Evolutionary conservation across 2,888 invertebrate genomes (phyloP), one percentile per base, ranked within the genome.

Genomic region (Epinotia demarniana): DNA sequence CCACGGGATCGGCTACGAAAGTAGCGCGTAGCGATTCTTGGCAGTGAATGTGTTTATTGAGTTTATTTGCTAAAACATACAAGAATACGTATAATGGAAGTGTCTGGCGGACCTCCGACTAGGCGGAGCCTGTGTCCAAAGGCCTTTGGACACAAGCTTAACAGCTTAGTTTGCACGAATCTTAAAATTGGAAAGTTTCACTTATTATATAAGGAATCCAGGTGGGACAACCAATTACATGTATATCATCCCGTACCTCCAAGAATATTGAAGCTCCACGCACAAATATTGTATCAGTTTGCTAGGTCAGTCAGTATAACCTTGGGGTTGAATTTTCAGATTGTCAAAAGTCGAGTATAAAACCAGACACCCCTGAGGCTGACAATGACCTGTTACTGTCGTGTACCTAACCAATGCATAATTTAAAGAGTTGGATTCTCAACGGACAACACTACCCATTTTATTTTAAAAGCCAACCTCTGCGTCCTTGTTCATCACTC

Each of bases 401-500:
- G n/a, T 53, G 53, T 53, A 49, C 39, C 9, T 39, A 6, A 13
- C 5, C 0, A 5, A 16, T 16, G n/a, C n/a, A 58, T 39, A 8
- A 18, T 39, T 39, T 39, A 13, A 5, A 57, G 16, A 33, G 33
- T 57, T 68, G 3, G 3, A 23, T 16, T 64, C 63, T 19, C 63
- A 46, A 57, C 33, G 43, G 58, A 64, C 27, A 18, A 39, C 19
- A 18, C 18, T 58, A 33, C 33, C 39, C 43, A 53, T 58, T 49
- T 53, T 33, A 27, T 39, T 61, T 55, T 62, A 33, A 63, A 62
- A 55, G 62, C 16, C 62, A 71, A 71, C 62, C 12, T 66, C 13
- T 16, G 18, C 27, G 18, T 18, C 43, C 9, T n/a, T 19, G 19
- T 57, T 23, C 57, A 19, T 68, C 43, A 68, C 58, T 9, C 19